These are phyloP conservation scores for Phanerotoma sp. DNA, from an alignment of 2,888 invertebrate genomes.

Conservation along the genomic window DNA sequence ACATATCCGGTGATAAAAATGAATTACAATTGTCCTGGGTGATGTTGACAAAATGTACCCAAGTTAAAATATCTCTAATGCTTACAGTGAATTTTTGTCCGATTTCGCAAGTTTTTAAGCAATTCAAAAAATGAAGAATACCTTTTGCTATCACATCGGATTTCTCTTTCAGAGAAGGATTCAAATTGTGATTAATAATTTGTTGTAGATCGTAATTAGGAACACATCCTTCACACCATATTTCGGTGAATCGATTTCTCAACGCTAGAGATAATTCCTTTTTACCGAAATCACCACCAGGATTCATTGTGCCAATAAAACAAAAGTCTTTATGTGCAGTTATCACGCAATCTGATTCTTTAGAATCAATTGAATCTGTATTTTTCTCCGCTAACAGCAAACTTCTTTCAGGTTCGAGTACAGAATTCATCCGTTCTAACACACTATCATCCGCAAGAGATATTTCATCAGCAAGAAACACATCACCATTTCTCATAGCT, in stretches of 20 bases:
- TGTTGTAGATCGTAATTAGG: slow-evolving; percentile 72
- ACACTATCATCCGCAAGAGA: slow-evolving; percentile 98
- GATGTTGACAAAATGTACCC: slow-evolving; percentile 86
- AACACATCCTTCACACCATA: slow-evolving; percentile 89
- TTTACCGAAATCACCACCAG: slow-evolving; percentile 99
- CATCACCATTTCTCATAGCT: slow-evolving; percentile 84
- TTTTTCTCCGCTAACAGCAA: slow-evolving; percentile 91
- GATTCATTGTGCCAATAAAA: slow-evolving; percentile 98
- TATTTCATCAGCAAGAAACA: slow-evolving; percentile 97
- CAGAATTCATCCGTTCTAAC: slow-evolving; percentile 92
- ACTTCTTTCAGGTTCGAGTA: slow-evolving; percentile 91
- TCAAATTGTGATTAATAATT: slow-evolving; percentile 77
- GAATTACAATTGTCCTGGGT: slow-evolving; percentile 47
- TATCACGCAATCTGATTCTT: slow-evolving; percentile 60
- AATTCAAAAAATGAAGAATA: slow-evolving; percentile 79
- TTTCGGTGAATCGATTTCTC: slow-evolving; percentile 96
- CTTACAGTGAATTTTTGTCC: slow-evolving; percentile 81
- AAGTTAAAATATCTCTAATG: slow-evolving; percentile 88
- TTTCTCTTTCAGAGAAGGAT: slow-evolving; percentile 55
- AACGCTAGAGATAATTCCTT: slow-evolving; percentile 98
- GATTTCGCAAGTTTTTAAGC: slow-evolving; percentile 71
- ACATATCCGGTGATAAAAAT: slow-evolving; percentile 61
- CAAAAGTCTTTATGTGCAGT: slow-evolving; percentile 75
- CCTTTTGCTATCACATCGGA: slow-evolving; percentile 66
- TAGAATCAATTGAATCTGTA: slow-evolving; percentile 58